phyloP scores from a whole-genome alignment of 2,888 invertebrate species.

The Mycalesis mineus region DNA sequence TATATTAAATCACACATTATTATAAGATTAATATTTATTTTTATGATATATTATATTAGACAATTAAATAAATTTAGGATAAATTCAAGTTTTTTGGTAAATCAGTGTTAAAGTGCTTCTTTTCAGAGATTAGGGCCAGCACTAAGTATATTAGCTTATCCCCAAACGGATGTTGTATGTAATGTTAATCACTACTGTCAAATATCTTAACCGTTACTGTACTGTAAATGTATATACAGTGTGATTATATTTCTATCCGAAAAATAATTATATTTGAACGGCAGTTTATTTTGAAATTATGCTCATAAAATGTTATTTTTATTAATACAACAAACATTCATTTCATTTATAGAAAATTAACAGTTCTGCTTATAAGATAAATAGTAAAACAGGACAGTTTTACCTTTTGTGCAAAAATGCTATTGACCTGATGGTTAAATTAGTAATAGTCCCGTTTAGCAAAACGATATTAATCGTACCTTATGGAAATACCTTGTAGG shows the following conservation, averaged over 20 bases:
- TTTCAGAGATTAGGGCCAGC: constrained; percentile 28
- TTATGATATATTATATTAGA: no score
- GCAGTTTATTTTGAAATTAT: neutral
- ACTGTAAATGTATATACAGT: constrained; percentile 40
- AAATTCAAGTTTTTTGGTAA: neutral
- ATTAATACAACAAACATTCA: no score
- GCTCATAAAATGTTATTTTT: no score
- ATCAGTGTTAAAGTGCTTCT: constrained; percentile 6
- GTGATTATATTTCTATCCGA: constrained; percentile 25
- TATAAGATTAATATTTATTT: neutral
- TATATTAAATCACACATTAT: neutral
- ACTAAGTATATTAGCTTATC: constrained; percentile 33
- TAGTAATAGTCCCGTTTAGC: no score
- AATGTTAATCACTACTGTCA: constrained; percentile 54
- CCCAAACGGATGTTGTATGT: constrained; percentile 23
- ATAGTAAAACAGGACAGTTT: no score
- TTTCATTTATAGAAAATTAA: no score
- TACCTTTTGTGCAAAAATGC: no score
- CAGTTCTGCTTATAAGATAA: no score
- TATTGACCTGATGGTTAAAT: no score
- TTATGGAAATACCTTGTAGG: no score
- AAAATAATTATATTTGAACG: neutral
- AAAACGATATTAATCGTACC: no score
- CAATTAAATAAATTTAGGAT: no score
- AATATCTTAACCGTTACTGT: constrained; percentile 49